A percentile compares a stretch with the other conserved stretches of the same genome.
Evolutionary conservation across 2,888 invertebrate species (phyloP).

Genomic region (Deilephila elpenor): DNA sequence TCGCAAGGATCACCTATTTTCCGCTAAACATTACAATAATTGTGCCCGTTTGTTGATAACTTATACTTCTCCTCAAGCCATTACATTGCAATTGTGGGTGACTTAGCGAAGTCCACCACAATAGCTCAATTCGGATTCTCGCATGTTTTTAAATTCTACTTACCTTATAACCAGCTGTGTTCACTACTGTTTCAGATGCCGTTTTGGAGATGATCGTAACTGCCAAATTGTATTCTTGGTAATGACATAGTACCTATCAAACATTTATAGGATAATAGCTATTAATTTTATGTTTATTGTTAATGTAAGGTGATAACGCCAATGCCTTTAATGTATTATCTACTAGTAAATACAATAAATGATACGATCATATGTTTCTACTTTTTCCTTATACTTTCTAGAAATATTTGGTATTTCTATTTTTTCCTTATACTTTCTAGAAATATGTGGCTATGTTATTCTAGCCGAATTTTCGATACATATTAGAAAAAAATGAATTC

Average conservation of each 20-base stretch:
- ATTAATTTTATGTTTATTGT: not conserved
- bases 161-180: not conserved
- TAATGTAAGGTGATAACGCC: not conserved
- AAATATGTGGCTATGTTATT: not conserved
- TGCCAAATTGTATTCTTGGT: not conserved
- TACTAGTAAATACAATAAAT: conserved; percentile 13
- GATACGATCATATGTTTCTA: not conserved
- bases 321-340: conserved; percentile 10
- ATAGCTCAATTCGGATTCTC: no score
- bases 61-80: no score
- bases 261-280: not conserved
- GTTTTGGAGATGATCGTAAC: conserved; percentile 3
- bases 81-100: no score
- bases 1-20: no score
- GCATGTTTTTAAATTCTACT: no score
- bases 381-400: not conserved
- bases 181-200: conserved; percentile 9
- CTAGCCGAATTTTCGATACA: no score
- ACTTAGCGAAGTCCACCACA: no score
- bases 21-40: no score
- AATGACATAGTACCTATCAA: not conserved
- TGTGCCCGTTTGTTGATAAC: no score
- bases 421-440: not conserved
- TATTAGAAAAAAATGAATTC: no score
- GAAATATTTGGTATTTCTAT: not conserved